Evolutionary conservation across 2,888 invertebrate genomes (phyloP).

Genomic region (Ischnura elegans): DNA sequence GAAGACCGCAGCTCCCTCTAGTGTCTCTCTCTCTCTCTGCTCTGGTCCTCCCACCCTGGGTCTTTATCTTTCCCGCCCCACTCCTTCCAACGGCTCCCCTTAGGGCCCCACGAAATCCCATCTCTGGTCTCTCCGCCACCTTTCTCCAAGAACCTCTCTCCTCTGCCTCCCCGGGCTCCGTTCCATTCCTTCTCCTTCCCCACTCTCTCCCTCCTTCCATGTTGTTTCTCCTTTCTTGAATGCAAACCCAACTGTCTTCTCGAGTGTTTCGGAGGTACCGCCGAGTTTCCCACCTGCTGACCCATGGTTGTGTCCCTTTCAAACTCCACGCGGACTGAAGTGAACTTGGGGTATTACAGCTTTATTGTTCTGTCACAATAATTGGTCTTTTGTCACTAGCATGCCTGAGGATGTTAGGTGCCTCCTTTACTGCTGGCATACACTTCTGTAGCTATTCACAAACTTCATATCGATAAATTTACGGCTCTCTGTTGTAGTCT

Average conservation of each 20-base stretch:
- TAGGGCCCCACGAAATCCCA: constrained; percentile 11
- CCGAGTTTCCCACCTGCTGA: not conserved
- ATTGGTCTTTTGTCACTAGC: too few relatives aligned
- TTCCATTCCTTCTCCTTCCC: not conserved
- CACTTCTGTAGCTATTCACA: too few relatives aligned
- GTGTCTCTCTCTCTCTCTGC: constrained; percentile 11
- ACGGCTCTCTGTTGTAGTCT: too few relatives aligned
- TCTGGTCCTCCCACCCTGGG: not conserved
- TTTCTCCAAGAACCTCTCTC: not conserved
- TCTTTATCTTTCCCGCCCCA: not conserved
- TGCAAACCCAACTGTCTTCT: not conserved
- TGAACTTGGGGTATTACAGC: too few relatives aligned
- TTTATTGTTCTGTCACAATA: too few relatives aligned
- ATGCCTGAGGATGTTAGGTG: too few relatives aligned
- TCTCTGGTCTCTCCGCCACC: not conserved
- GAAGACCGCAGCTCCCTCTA: constrained; percentile 49
- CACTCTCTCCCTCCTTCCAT: not conserved
- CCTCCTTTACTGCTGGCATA: too few relatives aligned
- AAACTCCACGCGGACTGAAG: too few relatives aligned
- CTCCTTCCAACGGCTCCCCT: not conserved
- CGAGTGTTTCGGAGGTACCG: too few relatives aligned
- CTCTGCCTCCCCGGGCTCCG: not conserved
- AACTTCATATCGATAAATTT: too few relatives aligned
- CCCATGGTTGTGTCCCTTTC: too few relatives aligned
- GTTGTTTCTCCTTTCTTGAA: not conserved